A percentile compares a stretch with the other conserved stretches of the same genome.
These are phyloP conservation scores for Coccyzus lansbergi DNA, from an alignment of 2,797 vertebrate species.

Conservation along the genomic window DNA sequence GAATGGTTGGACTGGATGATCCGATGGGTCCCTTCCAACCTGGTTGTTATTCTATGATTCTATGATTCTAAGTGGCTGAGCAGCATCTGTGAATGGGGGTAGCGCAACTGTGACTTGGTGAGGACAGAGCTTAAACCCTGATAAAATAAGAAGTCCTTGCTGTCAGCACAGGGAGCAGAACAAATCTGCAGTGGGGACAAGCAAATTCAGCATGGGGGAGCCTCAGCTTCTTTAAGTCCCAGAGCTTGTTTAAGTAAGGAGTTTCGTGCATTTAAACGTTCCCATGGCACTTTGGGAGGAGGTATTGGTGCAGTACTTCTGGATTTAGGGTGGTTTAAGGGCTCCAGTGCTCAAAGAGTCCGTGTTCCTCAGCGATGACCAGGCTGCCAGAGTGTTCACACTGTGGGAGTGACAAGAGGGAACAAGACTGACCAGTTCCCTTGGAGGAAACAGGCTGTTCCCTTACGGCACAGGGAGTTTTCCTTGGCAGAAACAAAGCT, in stretches of 20 bases:
- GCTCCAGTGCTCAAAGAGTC: fast-evolving
- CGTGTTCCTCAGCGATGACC: not conserved
- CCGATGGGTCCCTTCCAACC: too few relatives aligned
- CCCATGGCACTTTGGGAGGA: fast-evolving
- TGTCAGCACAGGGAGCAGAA: fast-evolving
- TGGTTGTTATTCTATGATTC: too few relatives aligned
- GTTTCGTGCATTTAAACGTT: fast-evolving
- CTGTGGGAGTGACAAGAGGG: not conserved
- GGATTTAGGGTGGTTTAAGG: not conserved
- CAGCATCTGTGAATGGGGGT: fast-evolving
- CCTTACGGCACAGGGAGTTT: not conserved
- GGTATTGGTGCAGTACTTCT: fast-evolving
- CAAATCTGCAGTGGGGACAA: fast-evolving
- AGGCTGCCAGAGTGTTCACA: fast-evolving
- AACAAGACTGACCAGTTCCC: conserved; percentile 64
- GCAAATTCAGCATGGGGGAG: fast-evolving
- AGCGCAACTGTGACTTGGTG: not conserved
- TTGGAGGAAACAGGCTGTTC: not conserved
- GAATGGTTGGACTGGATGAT: too few relatives aligned
- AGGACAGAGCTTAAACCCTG: not conserved
- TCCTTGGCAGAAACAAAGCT: conserved; percentile 37
- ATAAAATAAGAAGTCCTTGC: not conserved
- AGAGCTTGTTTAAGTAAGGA: fast-evolving
- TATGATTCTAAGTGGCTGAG: too few relatives aligned
- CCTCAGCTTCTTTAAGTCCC: fast-evolving